Evolutionary conservation across 2,797 vertebrate genomes (phyloP), one percentile per base, ranked within the genome.

Genomic region (Xyrichtys novacula): DNA sequence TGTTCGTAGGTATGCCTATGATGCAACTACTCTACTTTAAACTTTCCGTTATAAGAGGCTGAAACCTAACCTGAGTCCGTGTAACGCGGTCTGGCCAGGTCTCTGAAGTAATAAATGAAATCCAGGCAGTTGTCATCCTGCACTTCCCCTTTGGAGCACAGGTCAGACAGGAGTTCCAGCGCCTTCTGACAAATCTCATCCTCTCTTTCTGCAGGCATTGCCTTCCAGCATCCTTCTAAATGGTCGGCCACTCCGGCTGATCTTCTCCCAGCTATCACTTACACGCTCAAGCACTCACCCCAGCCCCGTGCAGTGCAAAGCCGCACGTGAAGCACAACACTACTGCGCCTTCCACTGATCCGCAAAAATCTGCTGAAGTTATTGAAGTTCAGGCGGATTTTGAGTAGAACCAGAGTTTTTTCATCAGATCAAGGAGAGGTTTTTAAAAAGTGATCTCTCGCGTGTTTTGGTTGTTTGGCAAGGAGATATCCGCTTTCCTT

Each of bases 121-220:
- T 98, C 96, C 89, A 96, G 93, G 91, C 97, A 98, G 92, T 95
- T 94, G 83, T 97, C 97, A 92, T 96, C 95, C 83, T 98, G 96
- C 87, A 98, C 95, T 79, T 97, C 95, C 73, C 96, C 97, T 78
- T 92, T 96, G 93, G 95, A 95, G 90, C 97, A 98, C 81, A 98
- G 94, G 91, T 98, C 96, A 78, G 96, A 95, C 69, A 98, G 94
- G 91, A 98, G 95, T 83, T 96, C 95, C 90, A 98, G 95, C 85
- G 97, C 97, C 94, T 96, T 96, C 94, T 96, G 95, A 96, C 97
- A 98, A 91, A 98, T 96, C 96, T 96, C 95, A 95, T 96, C 95
- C 93, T 97, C 96, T 94, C 94, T 94, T 96, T 95, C 96, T 94
- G 94, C 95, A 95, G 96, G 95, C 97, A 98, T 98, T 95, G 95